These are phyloP conservation scores for Pachycephus smyrnensis DNA, from an alignment of 2,888 invertebrate genomes.

Conservation along the genomic window DNA sequence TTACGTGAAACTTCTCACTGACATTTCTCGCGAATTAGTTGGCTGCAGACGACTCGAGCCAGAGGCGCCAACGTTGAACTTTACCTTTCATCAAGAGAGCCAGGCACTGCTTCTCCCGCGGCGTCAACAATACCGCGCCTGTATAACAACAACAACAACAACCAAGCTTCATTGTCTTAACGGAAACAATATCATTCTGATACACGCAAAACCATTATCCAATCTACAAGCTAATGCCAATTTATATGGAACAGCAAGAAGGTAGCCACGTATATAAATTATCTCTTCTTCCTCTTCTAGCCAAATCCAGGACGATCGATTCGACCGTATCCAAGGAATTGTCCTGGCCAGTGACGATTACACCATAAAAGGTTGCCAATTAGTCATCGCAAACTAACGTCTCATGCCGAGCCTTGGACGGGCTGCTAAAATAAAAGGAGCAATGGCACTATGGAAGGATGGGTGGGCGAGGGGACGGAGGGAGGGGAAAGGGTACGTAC, in stretches of 20 bases:
- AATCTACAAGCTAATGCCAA: not conserved
- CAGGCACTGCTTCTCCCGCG: not conserved
- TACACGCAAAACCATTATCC: not conserved
- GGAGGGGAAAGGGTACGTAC: not conserved
- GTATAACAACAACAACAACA: not conserved
- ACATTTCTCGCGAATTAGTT: conserved; percentile 4
- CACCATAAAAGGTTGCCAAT: not conserved
- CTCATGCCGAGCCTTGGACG: not conserved
- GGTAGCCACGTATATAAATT: not conserved
- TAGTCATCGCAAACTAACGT: not conserved
- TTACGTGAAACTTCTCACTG: not conserved
- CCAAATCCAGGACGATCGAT: not conserved
- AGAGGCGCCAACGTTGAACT: not conserved
- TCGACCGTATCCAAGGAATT: not conserved
- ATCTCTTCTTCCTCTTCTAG: not conserved
- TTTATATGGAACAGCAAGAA: not conserved
- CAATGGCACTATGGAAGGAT: not conserved
- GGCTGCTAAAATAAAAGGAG: not conserved
- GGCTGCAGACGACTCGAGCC: not conserved
- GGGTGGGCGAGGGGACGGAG: not conserved
- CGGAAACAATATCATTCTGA: not conserved
- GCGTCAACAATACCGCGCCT: not conserved
- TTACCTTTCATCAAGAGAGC: not conserved
- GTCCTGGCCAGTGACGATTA: not conserved
- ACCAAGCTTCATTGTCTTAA: not conserved